Evolutionary conservation across 2,113 vertebrate genomes (phyloP), one percentile per base, ranked within the genome.

Genomic region (Entomyzon cyanotis): DNA sequence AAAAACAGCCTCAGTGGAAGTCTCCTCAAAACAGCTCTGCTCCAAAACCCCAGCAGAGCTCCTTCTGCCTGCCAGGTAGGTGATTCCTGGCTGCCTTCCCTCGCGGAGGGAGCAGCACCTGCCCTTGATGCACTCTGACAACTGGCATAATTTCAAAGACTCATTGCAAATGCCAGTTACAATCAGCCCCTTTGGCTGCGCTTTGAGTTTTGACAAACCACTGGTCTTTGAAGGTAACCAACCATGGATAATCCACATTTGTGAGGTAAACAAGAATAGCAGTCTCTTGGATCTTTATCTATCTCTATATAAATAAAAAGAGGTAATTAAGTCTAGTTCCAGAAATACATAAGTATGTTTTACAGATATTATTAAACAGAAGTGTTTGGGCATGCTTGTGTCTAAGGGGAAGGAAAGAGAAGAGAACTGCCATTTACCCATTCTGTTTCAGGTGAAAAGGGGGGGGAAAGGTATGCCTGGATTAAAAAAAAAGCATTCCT

Each of bases 201-300:
- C 90, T 80, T 53, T 73, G 63, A 37, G 71, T 96, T 85, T 49
- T 65, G 90, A 44, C 33, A 80, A 80, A 39, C 64, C 39, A 53
- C 22, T 47, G 18, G 14, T 68, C 62, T 85, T 73, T 55, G 59
- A 76, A 65, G 28, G 59, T 46, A 86, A 92, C 65, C 71, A 80
- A 5, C 65, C 41, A 16, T 8, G 12, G 62, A n/a, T 75, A 56
- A 91, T 25, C 2, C 0, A 2, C n/a, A n/a, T 44, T 33, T 58
- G n/a, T 86, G 68, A 65, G 24, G 7, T 62, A 77, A 88, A 67
- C 23, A 56, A 58, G 42, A 84, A 47, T 4, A 94, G 59, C 5
- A 63, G 33, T 60, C 50, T 49, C 23, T 13, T 71, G 78, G 52
- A 87, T 91, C 46, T 80, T 77, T 59, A 27, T 35, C 67, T 50